Conservation (phyloP, 2,113 vertebrate species). For the Delphinus delphis region DNA sequence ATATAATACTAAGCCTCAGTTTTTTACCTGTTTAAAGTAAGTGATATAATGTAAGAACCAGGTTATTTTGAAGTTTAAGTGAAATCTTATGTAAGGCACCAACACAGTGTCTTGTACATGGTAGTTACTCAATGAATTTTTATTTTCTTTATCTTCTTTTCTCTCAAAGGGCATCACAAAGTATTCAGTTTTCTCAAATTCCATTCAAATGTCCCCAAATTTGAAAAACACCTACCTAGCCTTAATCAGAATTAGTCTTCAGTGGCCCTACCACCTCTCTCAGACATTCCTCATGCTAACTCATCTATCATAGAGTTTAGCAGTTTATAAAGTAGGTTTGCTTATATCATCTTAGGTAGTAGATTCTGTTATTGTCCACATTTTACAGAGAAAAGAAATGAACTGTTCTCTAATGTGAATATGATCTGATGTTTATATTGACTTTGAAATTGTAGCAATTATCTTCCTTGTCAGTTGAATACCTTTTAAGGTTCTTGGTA, state of each 20-base stretch:
- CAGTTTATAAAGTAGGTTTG: background rate
- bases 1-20: background rate
- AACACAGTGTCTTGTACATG: background rate
- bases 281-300: background rate
- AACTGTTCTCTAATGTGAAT: background rate
- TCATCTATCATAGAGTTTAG: background rate
- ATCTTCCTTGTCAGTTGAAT: background rate
- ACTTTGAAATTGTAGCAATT: background rate
- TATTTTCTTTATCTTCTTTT: background rate
- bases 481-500: background rate
- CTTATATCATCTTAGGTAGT: background rate
- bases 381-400: background rate
- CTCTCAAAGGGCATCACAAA: background rate
- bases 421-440: background rate
- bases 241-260: background rate
- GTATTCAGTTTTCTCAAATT: background rate
- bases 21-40: background rate
- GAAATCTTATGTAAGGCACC: background rate
- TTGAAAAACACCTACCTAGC: background rate
- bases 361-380: background rate
- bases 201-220: background rate
- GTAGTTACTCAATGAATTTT: background rate
- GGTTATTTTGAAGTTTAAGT: slow-evolving; percentile 23
- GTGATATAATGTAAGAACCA: background rate
- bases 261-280: background rate